Evolutionary conservation across 2,113 vertebrate genomes (phyloP).

Genomic region (Calypte anna): DNA sequence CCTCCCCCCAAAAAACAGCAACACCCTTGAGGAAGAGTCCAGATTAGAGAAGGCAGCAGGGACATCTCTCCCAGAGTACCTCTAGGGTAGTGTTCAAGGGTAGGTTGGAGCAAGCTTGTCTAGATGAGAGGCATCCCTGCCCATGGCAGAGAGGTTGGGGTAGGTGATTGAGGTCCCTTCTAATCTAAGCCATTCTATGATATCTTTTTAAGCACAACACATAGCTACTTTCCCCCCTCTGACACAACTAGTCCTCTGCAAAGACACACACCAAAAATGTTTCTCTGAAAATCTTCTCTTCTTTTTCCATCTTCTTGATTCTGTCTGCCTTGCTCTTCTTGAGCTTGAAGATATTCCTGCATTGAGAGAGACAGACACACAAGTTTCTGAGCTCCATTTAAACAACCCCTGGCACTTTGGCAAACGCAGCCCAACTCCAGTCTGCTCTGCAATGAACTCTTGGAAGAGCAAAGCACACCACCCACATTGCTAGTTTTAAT

Average conservation of each 20-base stretch:
- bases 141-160: too few species aligned
- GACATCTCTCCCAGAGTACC: neutral
- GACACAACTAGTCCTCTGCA: neutral
- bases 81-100: too few species aligned
- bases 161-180: too few species aligned
- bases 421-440: neutral
- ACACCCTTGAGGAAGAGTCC: fast-evolving
- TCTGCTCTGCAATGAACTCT: neutral
- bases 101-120: too few species aligned
- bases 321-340: conserved; percentile 65
- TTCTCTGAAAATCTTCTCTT: conserved; percentile 77
- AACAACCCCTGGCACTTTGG: neutral
- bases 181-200: too few species aligned
- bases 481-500: neutral
- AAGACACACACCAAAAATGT: conserved; percentile 72
- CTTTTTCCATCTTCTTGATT: conserved; percentile 66
- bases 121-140: too few species aligned
- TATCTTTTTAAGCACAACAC: neutral
- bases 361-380: neutral
- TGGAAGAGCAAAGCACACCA: neutral
- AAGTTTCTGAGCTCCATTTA: neutral
- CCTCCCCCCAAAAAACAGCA: too few species aligned
- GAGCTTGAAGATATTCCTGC: conserved; percentile 68
- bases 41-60: neutral
- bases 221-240: neutral